Base-by-base conservation (phyloP, 2,113 vertebrate species). In the Loxodonta africana region DNA sequence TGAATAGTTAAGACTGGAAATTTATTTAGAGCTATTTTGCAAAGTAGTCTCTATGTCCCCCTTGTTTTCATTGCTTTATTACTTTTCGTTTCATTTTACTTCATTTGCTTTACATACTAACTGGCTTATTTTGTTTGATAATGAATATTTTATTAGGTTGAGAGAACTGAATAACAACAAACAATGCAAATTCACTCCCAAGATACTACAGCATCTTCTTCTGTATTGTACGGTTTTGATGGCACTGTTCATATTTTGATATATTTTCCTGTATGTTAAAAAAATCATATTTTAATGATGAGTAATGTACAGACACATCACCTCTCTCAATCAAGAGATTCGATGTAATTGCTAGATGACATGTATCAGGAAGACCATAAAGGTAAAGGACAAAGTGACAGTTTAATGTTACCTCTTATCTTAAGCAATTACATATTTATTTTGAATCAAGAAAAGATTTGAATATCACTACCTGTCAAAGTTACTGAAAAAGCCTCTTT, bases 61-160 rank as follows among this genome's bases (percentile, higher is more conserved):
- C 1, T 51, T 83, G 3, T 12, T 90, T 90, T 41, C 3, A 10
- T 26, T n/a, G 53, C 63, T 73, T 90, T 17, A 1, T 90, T 51
- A 86, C 7, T 1, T 78, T 71, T 84, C 74, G 1, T 51, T 81
- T 91, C 12, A 63, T 28, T 82, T 26, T 81, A 41, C n/a, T 69
- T 96, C 53, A 2, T 91, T 88, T 65, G 33, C 15, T 83, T 92
- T 91, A 62, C 41, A 85, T 41, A 46, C 6, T 73, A 80, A 28
- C 0, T 3, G 73, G 30, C 2, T 74, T 74, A 57, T 67, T 91
- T 65, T 77, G 5, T 78, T 86, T 96, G 37, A 63, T 67, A 73
- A 92, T 81, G 84, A 96, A 20, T 41, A 85, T 90, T 95, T 44
- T 10, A 83, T 93, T 93, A 20, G 95, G 65, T 91, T 26, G 15